phyloP scores from a whole-genome alignment of 53 echinoderm and acorn worm species.

The Hippasteria phrygiana region DNA sequence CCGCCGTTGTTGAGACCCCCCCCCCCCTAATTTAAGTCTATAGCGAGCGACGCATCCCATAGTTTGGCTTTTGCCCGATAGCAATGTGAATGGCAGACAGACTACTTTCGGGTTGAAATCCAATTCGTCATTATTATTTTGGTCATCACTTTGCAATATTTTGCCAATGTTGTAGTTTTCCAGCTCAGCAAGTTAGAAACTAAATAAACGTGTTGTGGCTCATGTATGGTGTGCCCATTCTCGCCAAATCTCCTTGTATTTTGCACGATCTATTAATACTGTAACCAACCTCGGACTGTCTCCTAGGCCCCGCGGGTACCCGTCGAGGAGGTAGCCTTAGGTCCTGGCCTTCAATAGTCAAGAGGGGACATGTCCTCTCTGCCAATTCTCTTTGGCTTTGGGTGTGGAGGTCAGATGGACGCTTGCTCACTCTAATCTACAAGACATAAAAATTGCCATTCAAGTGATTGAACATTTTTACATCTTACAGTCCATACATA shows the following conservation, averaged over 20 bases:
- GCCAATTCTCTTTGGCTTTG: background rate
- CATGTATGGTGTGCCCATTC: background rate
- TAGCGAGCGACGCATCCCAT: too few species aligned
- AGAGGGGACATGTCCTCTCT: background rate
- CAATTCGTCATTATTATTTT: too few species aligned
- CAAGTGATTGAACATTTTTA: background rate
- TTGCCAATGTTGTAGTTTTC: too few species aligned
- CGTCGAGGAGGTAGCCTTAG: conserved; percentile 49
- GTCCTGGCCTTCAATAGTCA: conserved; percentile 44
- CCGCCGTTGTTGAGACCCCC: too few species aligned
- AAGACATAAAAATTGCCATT: background rate
- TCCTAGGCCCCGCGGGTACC: conserved; percentile 71
- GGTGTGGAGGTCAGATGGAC: background rate
- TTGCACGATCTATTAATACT: too few species aligned
- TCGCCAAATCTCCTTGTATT: background rate
- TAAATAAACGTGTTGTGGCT: too few species aligned
- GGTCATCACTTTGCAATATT: too few species aligned
- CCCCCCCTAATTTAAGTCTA: too few species aligned
- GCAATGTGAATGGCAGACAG: too few species aligned
- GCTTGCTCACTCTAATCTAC: conserved; percentile 20
- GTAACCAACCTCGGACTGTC: conserved; percentile 31
- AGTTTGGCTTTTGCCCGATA: too few species aligned
- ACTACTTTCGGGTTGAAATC: too few species aligned
- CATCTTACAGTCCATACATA: background rate
- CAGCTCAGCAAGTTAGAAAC: too few species aligned